phyloP scores from a whole-genome alignment of 1,140 invertebrate species.

The Cyclina sinensis region DNA sequence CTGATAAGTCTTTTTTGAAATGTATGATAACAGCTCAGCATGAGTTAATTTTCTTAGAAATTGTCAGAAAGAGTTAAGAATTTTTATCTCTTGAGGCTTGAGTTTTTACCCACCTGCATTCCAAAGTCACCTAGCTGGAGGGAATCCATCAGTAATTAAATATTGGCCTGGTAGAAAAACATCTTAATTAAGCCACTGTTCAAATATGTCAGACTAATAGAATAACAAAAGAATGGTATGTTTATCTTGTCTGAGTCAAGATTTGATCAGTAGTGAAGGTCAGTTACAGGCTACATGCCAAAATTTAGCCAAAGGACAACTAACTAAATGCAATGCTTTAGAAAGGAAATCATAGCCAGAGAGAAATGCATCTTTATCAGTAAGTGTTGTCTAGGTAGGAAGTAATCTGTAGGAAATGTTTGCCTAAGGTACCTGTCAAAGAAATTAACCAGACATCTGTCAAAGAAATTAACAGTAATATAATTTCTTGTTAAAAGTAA shows the following conservation, averaged over 20 bases:
- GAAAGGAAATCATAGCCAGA: background rate
- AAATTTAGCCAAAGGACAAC: background rate
- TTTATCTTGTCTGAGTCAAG: background rate
- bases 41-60: background rate
- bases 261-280: background rate
- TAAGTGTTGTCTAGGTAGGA: background rate
- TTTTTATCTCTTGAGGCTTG: background rate
- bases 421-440: background rate
- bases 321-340: background rate
- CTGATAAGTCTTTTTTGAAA: background rate
- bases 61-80: background rate
- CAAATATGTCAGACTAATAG: slow-evolving; percentile 6
- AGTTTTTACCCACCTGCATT: background rate
- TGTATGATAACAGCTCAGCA: slow-evolving; percentile 13
- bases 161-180: background rate
- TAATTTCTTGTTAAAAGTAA: background rate
- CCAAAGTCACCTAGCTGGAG: background rate
- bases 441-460: slow-evolving; percentile 1
- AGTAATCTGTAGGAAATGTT: background rate
- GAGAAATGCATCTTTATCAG: background rate
- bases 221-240: background rate
- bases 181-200: background rate
- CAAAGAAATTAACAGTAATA: slow-evolving; percentile 20
- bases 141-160: background rate
- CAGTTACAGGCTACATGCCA: background rate